Base-by-base conservation (phyloP, 2,797 vertebrate genomes). In the Vespertilio murinus region DNA sequence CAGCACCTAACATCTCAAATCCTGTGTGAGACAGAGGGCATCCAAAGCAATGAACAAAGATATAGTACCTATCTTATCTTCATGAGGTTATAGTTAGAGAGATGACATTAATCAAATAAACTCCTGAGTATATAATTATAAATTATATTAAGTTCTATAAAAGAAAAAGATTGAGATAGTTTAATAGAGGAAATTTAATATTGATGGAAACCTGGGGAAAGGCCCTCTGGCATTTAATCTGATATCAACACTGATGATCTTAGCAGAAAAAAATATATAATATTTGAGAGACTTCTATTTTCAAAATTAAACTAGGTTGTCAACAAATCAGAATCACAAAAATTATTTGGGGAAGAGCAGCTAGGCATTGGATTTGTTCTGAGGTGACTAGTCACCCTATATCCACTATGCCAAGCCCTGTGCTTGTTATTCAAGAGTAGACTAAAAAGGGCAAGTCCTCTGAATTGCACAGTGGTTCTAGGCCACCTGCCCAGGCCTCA, bases 171-270 rank as follows among this genome's bases (percentile, higher is more conserved):
- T 56, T 35, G 33, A 90, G 35, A 54, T 11, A 22, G 52, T 38
- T 93, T 84, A 64, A 33, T 38, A 71, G 56, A 91, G n/a, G 38
- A 94, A 93, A 49, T 82, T 42, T 73, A 88, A 82, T 77, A 18
- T 81, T 56, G 65, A 80, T 3, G 3, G 47, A 82, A 74, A 22
- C 40, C 22, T 49, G 79, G 28, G 40, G 59, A 90, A 90, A 94
- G 17, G 4, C 13, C 20, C 8, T 93, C 54, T 82, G 56, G 74
- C 20, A 73, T 42, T 77, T 75, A 61, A 49, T 40, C 17, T 38
- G 71, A 74, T 8, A 69, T 10, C 12, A 67, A 84, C 42, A 56
- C 10, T 82, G 77, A 40, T 23, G 33, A 85, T 45, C 33, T 85
- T n/a, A 88, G 54, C 71, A 94, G 70, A 89, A 13, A 3, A 28